Percentiles rank a stretch among this genome's conserved stretches.
phyloP scores from a whole-genome alignment of 2,888 invertebrate species.

The Volucella inanis region DNA sequence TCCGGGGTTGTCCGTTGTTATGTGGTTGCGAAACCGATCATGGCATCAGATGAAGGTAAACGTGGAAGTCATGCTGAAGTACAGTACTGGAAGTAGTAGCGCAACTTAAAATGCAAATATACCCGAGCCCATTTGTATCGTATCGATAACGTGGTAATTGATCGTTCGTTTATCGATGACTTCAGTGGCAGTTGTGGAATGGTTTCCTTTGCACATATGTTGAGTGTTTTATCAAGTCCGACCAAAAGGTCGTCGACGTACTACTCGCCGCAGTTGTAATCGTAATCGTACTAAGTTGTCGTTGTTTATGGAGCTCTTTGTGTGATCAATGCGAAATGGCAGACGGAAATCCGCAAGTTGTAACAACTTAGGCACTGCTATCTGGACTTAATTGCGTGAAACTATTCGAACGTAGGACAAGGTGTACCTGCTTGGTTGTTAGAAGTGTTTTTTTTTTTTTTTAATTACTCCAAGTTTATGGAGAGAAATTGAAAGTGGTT shows the following conservation, averaged over 20 bases:
- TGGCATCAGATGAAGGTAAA: slow-evolving; percentile 49
- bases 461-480: slow-evolving; percentile 1
- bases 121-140: slow-evolving; percentile 8
- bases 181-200: slow-evolving; percentile 33
- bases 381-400: slow-evolving; percentile 48
- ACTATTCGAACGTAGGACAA: slow-evolving; percentile 13
- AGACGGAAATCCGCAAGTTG: slow-evolving; percentile 56
- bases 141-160: slow-evolving; percentile 16
- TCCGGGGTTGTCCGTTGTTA: slow-evolving; percentile 45
- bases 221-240: not conserved
- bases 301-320: slow-evolving; percentile 15
- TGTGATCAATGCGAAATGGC: slow-evolving; percentile 34
- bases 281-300: not conserved
- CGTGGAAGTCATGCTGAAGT: slow-evolving; percentile 49
- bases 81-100: not conserved
- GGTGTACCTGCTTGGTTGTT: not conserved
- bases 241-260: slow-evolving; percentile 32
- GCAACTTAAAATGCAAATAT: slow-evolving; percentile 9
- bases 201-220: not conserved
- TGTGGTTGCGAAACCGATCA: slow-evolving; percentile 56
- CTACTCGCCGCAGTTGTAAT: not conserved
- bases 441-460: too few species aligned
- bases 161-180: slow-evolving; percentile 41
- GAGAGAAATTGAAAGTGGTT: slow-evolving; percentile 18
- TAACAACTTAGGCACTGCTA: slow-evolving; percentile 7